Percentiles rank a stretch among this genome's conserved stretches.
These are phyloP conservation scores for Panurus biarmicus DNA, from an alignment of 2,113 vertebrate species.

Conservation along the genomic window DNA sequence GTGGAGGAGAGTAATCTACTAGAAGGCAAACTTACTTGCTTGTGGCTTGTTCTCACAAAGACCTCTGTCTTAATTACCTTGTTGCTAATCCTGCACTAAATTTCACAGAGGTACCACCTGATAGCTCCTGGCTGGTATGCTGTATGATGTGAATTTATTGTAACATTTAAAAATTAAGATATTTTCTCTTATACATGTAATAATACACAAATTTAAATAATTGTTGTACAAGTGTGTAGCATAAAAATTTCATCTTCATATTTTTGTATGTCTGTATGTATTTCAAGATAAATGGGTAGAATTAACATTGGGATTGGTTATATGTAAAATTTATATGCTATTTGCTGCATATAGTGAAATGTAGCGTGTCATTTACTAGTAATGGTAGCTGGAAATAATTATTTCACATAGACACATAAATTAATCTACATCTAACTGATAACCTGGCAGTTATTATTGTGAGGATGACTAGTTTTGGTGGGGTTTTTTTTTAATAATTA, in stretches of 20 bases:
- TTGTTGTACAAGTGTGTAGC: neutral
- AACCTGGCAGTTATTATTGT: neutral
- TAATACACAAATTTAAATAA: neutral
- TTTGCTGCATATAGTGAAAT: neutral
- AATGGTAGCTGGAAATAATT: constrained; percentile 20
- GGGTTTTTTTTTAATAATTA: neutral
- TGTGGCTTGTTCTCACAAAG: constrained; percentile 78
- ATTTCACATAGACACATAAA: neutral
- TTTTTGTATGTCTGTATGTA: neutral
- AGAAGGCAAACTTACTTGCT: constrained; percentile 70
- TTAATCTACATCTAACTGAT: neutral
- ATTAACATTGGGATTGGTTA: neutral
- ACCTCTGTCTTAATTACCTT: constrained; percentile 72
- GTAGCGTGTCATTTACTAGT: neutral
- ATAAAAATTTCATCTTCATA: neutral
- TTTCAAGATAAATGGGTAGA: neutral
- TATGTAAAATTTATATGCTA: neutral
- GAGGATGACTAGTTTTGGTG: neutral
- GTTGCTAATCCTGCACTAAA: constrained; percentile 79
- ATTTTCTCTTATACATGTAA: constrained; percentile 35
- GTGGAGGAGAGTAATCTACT: constrained; percentile 69
- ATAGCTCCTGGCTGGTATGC: constrained; percentile 64
- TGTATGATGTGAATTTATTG: constrained; percentile 36
- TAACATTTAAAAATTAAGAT: constrained; percentile 59
- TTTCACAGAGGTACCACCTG: constrained; percentile 27